Conservation (phyloP, 2,888 invertebrate genomes). For the Minunthozetes semirufus region DNA sequence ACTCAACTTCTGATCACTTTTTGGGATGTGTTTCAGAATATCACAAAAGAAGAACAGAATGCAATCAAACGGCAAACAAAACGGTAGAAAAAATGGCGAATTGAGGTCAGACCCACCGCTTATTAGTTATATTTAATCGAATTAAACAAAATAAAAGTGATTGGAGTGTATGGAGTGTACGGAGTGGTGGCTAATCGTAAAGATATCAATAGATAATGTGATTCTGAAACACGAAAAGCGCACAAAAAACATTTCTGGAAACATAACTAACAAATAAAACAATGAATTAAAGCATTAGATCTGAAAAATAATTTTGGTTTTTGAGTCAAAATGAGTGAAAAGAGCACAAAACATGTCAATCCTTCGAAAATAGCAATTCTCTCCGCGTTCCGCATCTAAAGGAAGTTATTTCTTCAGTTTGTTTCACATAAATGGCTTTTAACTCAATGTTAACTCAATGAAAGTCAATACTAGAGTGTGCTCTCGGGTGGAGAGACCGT, state of each 20-base stretch:
- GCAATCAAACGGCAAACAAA: neutral
- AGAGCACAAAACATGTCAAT: conserved; percentile 16
- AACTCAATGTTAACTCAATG: conserved; percentile 9
- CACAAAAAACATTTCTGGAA: conserved; percentile 7
- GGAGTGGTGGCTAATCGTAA: conserved; percentile 8
- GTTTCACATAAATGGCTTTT: neutral
- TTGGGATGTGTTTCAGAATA: neutral
- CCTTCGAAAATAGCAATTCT: conserved; percentile 28
- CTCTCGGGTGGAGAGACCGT: neutral
- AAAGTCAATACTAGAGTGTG: neutral
- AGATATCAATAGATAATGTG: conserved; percentile 1
- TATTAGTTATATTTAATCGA: conserved; percentile 13
- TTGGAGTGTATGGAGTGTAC: neutral
- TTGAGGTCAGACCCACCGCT: neutral
- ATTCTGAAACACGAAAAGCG: conserved; percentile 17
- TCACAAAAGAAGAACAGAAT: neutral
- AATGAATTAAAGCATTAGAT: conserved; percentile 9
- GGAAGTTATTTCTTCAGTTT: conserved; percentile 26
- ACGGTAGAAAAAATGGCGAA: neutral
- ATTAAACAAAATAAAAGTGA: neutral
- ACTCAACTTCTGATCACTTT: too few species aligned
- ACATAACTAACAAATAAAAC: conserved; percentile 26
- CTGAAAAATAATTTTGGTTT: conserved; percentile 5
- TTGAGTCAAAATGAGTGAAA: neutral
- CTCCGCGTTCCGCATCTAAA: conserved; percentile 23